Percentiles rank a stretch among this genome's conserved stretches.
These are phyloP conservation scores for Odontamblyopus lacepedii DNA, from an alignment of 2,797 vertebrate genomes.

Conservation along the genomic window DNA sequence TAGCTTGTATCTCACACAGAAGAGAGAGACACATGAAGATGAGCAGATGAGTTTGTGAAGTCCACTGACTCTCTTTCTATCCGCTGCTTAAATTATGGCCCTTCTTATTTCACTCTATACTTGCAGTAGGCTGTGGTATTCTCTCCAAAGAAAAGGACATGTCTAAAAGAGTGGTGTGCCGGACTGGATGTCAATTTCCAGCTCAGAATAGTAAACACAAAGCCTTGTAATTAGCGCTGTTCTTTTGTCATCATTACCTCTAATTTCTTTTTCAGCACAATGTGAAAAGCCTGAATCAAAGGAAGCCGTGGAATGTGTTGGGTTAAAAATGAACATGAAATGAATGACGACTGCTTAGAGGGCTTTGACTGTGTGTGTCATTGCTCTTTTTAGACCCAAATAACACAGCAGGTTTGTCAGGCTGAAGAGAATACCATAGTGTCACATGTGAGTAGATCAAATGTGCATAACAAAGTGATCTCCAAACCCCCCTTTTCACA, in stretches of 20 bases:
- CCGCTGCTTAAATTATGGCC: constrained; percentile 69
- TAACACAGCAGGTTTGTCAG: constrained; percentile 3
- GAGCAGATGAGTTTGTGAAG: constrained; percentile 65
- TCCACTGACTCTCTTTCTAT: constrained; percentile 53
- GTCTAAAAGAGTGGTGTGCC: constrained; percentile 43
- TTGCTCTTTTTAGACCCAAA: constrained; percentile 21
- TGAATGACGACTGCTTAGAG: constrained; percentile 23
- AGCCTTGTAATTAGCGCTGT: constrained; percentile 76
- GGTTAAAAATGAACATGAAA: constrained; percentile 50
- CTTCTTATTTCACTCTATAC: constrained; percentile 63
- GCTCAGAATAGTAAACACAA: constrained; percentile 77
- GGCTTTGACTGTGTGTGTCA: constrained; percentile 15
- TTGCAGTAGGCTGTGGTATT: constrained; percentile 64
- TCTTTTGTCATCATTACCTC: constrained; percentile 75
- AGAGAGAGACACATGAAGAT: constrained; percentile 70
- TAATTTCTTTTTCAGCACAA: constrained; percentile 61
- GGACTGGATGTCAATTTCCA: constrained; percentile 58
- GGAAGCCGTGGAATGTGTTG: constrained; percentile 49
- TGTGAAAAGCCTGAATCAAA: constrained; percentile 46
- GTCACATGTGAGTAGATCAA: constrained; percentile 1
- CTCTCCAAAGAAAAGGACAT: constrained; percentile 26
- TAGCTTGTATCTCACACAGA: constrained; percentile 25
- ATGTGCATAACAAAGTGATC: too few relatives aligned
- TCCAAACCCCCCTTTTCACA: neutral
- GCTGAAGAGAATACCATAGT: neutral